Percentiles rank a stretch among this genome's conserved stretches.
These are phyloP conservation scores for Chloroceryle aenea DNA, from an alignment of 2,113 vertebrate genomes.

Conservation along the genomic window DNA sequence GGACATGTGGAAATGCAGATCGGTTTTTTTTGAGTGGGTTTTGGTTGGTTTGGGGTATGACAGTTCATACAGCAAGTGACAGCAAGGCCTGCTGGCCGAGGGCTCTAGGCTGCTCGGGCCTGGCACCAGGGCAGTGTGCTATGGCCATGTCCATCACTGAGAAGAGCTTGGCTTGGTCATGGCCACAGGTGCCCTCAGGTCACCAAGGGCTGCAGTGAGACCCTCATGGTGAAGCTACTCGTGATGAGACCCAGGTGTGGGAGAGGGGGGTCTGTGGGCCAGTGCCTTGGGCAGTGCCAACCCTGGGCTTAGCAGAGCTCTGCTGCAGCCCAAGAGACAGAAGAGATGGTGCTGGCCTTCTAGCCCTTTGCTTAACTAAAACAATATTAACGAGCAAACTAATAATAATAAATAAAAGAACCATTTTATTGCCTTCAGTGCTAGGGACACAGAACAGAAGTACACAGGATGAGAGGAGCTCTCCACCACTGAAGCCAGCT, in stretches of 20 bases:
- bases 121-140: neutral
- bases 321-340: neutral
- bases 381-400: neutral
- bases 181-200: neutral
- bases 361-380: neutral
- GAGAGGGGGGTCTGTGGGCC: fast-evolving
- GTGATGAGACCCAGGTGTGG: neutral
- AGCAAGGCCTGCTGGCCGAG: neutral
- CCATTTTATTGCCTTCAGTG: slow-evolving; percentile 59
- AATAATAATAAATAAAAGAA: slow-evolving; percentile 51
- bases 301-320: neutral
- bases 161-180: neutral
- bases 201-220: neutral
- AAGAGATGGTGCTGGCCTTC: fast-evolving
- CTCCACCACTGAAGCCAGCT: neutral
- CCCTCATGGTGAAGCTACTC: no score
- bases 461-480: neutral
- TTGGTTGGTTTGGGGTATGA: neutral
- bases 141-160: fast-evolving
- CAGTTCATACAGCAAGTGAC: neutral
- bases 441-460: neutral
- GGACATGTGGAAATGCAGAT: neutral
- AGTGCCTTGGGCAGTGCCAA: neutral
- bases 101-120: neutral
- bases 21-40: neutral